A percentile compares a stretch with the other conserved stretches of the same genome.
phyloP scores from a whole-genome alignment of 2,113 vertebrate species.

The Strix uralensis region DNA sequence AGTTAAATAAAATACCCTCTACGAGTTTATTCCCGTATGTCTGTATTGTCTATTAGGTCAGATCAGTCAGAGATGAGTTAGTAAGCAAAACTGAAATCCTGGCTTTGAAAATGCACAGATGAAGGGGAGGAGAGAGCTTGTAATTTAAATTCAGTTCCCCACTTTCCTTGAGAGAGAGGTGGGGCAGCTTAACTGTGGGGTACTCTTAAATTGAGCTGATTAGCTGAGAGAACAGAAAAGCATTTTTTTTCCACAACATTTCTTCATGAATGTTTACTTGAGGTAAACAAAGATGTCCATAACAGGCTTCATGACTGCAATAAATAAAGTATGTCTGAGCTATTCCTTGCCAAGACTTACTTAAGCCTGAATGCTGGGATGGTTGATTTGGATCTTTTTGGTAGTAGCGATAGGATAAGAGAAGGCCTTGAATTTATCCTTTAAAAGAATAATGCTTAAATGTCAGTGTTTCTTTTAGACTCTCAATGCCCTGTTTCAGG shows the following conservation, averaged over 20 bases:
- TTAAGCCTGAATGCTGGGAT: background rate
- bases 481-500: background rate
- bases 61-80: background rate
- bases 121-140: background rate
- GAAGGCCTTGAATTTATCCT: background rate
- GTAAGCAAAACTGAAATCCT: background rate
- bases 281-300: background rate
- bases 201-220: background rate
- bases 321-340: background rate
- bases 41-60: background rate
- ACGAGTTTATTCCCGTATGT: background rate
- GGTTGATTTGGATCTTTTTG: background rate
- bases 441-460: background rate
- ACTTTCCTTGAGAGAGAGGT: background rate
- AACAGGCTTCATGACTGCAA: background rate
- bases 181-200: background rate
- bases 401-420: background rate
- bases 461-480: background rate
- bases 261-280: background rate
- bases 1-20: background rate
- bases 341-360: background rate
- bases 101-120: slow-evolving; percentile 5
- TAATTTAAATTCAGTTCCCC: background rate
- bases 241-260: background rate
- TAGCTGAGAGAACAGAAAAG: background rate